Conservation (phyloP, 2,113 vertebrate species). For the Heterochromis multidens region DNA sequence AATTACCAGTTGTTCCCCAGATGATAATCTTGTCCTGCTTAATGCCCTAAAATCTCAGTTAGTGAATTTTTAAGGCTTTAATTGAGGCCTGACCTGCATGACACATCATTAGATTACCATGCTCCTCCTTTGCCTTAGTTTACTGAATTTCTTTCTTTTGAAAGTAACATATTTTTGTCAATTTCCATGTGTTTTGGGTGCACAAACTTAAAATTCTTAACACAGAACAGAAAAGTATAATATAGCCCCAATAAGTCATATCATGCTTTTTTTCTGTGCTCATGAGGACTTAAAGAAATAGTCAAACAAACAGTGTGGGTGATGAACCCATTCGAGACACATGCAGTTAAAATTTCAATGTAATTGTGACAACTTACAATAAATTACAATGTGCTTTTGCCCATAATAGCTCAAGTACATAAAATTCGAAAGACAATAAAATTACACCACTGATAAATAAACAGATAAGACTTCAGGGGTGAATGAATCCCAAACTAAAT, state of each 20-base stretch:
- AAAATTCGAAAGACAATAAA: constrained; percentile 50
- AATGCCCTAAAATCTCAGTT: background rate
- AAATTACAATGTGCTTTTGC: constrained; percentile 41
- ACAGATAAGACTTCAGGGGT: constrained; percentile 12
- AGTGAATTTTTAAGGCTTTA: background rate
- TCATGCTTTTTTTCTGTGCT: fast-evolving
- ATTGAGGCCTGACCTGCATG: background rate
- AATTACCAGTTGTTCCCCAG: background rate
- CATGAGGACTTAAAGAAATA: background rate
- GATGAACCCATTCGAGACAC: background rate
- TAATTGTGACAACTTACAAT: constrained; percentile 54
- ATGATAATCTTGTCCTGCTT: background rate
- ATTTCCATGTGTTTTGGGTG: background rate
- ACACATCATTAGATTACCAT: background rate
- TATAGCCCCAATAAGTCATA: background rate
- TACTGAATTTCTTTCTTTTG: background rate
- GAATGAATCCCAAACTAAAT: constrained; percentile 38
- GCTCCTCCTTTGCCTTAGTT: too few species aligned
- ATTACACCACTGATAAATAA: constrained; percentile 50
- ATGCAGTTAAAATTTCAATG: constrained; percentile 25
- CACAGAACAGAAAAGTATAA: background rate
- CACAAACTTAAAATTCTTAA: background rate
- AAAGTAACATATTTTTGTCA: background rate
- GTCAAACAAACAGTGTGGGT: background rate
- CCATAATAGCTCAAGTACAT: constrained; percentile 45